phyloP scores from a whole-genome alignment of 1,140 invertebrate genomes.

The Solen grandis region DNA sequence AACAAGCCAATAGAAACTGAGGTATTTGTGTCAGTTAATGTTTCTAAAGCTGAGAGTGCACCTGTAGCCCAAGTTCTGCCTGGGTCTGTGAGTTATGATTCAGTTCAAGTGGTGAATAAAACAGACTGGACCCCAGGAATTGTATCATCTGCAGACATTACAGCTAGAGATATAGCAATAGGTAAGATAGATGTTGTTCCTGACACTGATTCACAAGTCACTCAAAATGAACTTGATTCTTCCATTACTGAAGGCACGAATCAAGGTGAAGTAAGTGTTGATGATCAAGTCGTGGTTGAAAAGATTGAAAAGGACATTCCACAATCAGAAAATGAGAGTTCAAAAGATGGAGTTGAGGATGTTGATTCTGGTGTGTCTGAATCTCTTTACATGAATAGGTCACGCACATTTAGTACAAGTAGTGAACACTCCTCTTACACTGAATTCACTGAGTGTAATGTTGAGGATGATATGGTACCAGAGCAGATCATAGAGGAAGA shows the following conservation, averaged over 20 bases:
- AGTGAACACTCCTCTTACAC: slow-evolving; percentile 40
- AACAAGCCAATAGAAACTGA: slow-evolving; percentile 43
- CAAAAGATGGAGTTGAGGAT: neutral
- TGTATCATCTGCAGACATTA: slow-evolving; percentile 38
- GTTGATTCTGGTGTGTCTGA: neutral
- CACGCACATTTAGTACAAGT: slow-evolving; percentile 49
- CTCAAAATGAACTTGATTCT: neutral
- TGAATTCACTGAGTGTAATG: slow-evolving; percentile 51
- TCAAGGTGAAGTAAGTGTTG: neutral
- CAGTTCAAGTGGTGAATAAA: slow-evolving; percentile 2
- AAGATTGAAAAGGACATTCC: neutral
- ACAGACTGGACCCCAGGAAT: slow-evolving; percentile 43
- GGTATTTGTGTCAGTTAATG: slow-evolving; percentile 48
- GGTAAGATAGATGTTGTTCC: slow-evolving; percentile 44
- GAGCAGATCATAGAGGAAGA: slow-evolving; percentile 45
- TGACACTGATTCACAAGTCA: slow-evolving; percentile 7
- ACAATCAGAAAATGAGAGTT: neutral
- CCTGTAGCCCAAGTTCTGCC: slow-evolving; percentile 26
- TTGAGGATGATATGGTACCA: slow-evolving; percentile 39
- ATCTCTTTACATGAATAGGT: slow-evolving; percentile 8
- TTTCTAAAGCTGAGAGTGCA: slow-evolving; percentile 2
- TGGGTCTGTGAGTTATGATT: slow-evolving; percentile 40
- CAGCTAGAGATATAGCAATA: neutral
- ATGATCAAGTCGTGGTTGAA: neutral
- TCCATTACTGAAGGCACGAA: neutral